Evolutionary conservation across 2,888 invertebrate species (phyloP), one percentile per base, ranked within the genome.

Genomic region (Tetrapedia diversipes): DNA sequence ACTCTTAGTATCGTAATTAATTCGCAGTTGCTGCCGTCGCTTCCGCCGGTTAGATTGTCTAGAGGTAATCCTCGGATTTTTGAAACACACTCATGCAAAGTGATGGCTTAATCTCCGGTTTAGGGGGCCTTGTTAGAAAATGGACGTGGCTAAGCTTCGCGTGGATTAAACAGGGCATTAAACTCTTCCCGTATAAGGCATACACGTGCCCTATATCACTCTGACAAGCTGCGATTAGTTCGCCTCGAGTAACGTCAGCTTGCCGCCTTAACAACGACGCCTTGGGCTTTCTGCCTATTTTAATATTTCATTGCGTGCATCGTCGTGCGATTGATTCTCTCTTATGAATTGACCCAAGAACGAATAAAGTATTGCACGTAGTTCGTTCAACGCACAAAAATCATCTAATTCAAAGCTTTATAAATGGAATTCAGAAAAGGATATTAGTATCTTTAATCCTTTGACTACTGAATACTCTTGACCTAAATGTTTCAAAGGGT

Each of bases 101-200:
- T 87, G 89, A 90, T 87, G 86, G 86, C 87, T 88, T 90, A 90
- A 90, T 90, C 90, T 87, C 85, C 84, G 84, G 82, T 86, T 86
- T 82, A 82, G 85, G 85, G n/a, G 84, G 76, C 73, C 82, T 77
- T 69, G 80, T 86, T 86, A 85, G 86, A 86, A 86, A 86, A 86
- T 86, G 86, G 86, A 79, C 85, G 82, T 80, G 51, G 60, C 80
- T 86, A 79, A 86, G 83, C 86, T 82, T 77, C 72, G 82, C 81
- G 68, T 66, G 80, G 86, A 84, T 86, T 85, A 86, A 86, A 79
- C 81, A 77, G 60, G 68, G 83, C 86, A 81, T 86, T 84, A 86
- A 81, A 84, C 80, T 85, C 75, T 60, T 75, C 83, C 76, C 84
- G 81, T 74, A 65, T 68, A 79, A 64, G 72, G 72, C 63, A 64